Percentiles rank a stretch among this genome's conserved stretches.
Conservation (phyloP, 2,797 vertebrate genomes). For the Etheostoma nigrum region DNA sequence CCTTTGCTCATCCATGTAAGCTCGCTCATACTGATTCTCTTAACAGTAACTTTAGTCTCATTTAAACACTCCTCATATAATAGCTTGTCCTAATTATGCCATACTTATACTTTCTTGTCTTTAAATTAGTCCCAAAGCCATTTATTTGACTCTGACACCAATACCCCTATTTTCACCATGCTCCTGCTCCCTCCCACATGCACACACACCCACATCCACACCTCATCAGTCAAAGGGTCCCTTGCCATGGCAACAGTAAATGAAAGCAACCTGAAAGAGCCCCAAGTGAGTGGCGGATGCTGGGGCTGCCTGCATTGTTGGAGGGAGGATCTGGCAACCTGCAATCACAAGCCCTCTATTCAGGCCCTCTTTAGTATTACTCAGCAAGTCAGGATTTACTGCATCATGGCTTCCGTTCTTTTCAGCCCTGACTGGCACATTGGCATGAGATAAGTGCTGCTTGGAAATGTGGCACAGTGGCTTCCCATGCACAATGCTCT, state of each 20-base stretch:
- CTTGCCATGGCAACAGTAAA: constrained; percentile 86
- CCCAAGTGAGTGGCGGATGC: constrained; percentile 84
- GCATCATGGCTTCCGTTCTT: constrained; percentile 87
- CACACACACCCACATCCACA: constrained; percentile 67
- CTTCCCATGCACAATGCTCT: constrained; percentile 77
- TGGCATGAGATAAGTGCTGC: constrained; percentile 87
- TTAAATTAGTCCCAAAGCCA: constrained; percentile 73
- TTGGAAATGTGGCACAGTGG: constrained; percentile 82
- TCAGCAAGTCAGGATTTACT: constrained; percentile 88
- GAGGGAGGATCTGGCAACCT: constrained; percentile 85
- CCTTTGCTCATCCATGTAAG: constrained; percentile 17
- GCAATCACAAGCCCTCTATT: constrained; percentile 87
- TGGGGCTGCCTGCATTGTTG: constrained; percentile 82
- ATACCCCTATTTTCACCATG: constrained; percentile 60
- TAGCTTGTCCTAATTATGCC: constrained; percentile 81
- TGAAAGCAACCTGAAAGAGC: constrained; percentile 86
- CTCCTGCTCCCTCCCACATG: constrained; percentile 21
- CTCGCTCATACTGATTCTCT: constrained; percentile 26
- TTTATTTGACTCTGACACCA: constrained; percentile 79
- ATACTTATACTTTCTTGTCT: constrained; percentile 74
- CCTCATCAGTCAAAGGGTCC: constrained; percentile 84
- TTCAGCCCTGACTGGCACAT: constrained; percentile 86
- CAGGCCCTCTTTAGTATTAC: constrained; percentile 86
- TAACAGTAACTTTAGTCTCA: constrained; percentile 60
- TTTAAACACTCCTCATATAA: constrained; percentile 73